These are phyloP conservation scores for Sinocyclocheilus rhinocerous DNA, from an alignment of 2,113 vertebrate species.

Conservation along the genomic window DNA sequence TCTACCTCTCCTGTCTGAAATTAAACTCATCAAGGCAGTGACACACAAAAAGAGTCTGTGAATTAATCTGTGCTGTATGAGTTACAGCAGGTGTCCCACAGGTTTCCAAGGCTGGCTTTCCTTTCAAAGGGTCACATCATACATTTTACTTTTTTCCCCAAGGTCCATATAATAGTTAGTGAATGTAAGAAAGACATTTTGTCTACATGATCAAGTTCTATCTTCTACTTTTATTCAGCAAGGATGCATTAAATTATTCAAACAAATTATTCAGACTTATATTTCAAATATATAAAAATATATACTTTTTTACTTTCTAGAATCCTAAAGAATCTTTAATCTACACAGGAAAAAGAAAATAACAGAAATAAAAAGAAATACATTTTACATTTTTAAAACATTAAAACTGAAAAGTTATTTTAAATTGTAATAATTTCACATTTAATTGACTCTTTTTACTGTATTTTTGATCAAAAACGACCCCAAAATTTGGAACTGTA, in stretches of 20 bases:
- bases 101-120: not conserved
- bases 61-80: not conserved
- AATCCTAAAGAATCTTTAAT: too few species aligned
- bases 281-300: too few species aligned
- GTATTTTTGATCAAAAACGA: not conserved
- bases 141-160: not conserved
- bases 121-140: not conserved
- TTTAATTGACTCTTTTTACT: not conserved
- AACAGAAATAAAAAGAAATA: not conserved
- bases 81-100: not conserved
- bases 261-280: not conserved
- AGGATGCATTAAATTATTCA: not conserved
- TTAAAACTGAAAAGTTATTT: too few species aligned
- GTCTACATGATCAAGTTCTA: not conserved
- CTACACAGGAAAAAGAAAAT: too few species aligned
- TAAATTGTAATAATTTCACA: not conserved
- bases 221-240: not conserved
- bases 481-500: not conserved
- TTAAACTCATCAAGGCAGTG: not conserved
- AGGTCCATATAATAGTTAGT: not conserved
- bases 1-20: slow-evolving; percentile 13
- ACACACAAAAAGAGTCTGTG: not conserved
- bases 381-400: not conserved
- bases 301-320: not conserved
- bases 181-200: not conserved